A percentile compares a stretch with the other conserved stretches of the same genome.
Evolutionary conservation across 2,797 vertebrate species (phyloP).

Genomic region (Cuniculus paca): DNA sequence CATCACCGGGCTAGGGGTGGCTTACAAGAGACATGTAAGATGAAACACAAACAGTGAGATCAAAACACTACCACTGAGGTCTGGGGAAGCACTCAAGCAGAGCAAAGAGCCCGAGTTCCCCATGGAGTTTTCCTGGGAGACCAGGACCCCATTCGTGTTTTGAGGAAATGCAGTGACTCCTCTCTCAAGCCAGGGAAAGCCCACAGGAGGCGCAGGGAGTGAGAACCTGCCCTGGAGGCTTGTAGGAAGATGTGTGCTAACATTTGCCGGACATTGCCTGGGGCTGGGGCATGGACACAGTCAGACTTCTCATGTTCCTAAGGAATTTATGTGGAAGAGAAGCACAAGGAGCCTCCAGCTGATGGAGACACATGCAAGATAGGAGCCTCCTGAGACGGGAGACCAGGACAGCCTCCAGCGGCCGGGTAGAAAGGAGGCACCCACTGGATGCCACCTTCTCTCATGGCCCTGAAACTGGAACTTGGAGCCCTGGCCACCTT

Average conservation of each 20-base stretch:
- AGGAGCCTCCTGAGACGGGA: neutral
- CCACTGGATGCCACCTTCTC: neutral
- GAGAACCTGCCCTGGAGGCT: neutral
- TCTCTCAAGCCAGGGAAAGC: neutral
- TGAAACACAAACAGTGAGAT: neutral
- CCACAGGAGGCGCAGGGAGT: neutral
- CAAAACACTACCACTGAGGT: neutral
- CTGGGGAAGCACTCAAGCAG: neutral
- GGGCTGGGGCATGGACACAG: accelerated
- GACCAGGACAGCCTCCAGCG: neutral
- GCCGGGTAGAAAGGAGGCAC: neutral
- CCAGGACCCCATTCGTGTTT: neutral
- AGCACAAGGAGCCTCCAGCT: accelerated
- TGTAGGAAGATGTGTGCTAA: neutral
- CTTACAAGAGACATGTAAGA: neutral
- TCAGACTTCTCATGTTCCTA: neutral
- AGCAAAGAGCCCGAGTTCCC: neutral
- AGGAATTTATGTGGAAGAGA: neutral
- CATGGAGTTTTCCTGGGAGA: neutral
- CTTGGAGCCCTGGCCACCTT: neutral
- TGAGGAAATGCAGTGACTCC: neutral
- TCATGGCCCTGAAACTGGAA: neutral
- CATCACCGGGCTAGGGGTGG: no score
- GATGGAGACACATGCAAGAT: accelerated
- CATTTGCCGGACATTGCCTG: accelerated